These are phyloP conservation scores for Lepisosteus osseus DNA, from an alignment of 2,113 vertebrate genomes.

Conservation along the genomic window DNA sequence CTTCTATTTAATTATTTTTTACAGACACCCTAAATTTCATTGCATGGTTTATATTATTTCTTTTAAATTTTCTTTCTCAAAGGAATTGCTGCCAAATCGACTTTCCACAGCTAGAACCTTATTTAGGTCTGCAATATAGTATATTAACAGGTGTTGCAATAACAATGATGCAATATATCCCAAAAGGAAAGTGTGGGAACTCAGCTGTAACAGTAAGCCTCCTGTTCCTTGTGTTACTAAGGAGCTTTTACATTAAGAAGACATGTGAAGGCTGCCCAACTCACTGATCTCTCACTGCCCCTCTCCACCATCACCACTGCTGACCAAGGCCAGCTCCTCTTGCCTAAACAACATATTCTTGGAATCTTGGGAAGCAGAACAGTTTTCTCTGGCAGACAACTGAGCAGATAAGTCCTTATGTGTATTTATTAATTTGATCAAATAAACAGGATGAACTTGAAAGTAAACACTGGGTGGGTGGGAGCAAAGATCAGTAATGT, in stretches of 20 bases:
- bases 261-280: too few relatives aligned
- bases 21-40: not conserved
- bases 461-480: constrained; percentile 39
- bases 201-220: too few relatives aligned
- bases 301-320: not conserved
- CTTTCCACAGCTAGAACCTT: too few relatives aligned
- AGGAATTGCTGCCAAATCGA: too few relatives aligned
- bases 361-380: constrained; percentile 45
- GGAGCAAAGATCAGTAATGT: not conserved
- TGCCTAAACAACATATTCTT: constrained; percentile 35
- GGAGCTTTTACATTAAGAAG: too few relatives aligned
- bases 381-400: constrained; percentile 46
- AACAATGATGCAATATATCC: too few relatives aligned
- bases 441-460: constrained; percentile 50
- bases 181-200: too few relatives aligned
- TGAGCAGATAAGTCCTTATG: constrained; percentile 49
- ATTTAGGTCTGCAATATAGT: too few relatives aligned
- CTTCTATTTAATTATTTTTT: too few relatives aligned
- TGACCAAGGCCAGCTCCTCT: not conserved
- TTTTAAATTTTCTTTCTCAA: not conserved
- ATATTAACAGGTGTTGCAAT: too few relatives aligned
- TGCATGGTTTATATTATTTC: not conserved
- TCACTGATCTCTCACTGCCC: not conserved
- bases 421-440: constrained; percentile 52
- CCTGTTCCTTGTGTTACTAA: too few relatives aligned